A percentile compares a stretch with the other conserved stretches of the same genome.
These are phyloP conservation scores for Aleadryas rufinucha DNA, from an alignment of 2,113 vertebrate species.

Conservation along the genomic window DNA sequence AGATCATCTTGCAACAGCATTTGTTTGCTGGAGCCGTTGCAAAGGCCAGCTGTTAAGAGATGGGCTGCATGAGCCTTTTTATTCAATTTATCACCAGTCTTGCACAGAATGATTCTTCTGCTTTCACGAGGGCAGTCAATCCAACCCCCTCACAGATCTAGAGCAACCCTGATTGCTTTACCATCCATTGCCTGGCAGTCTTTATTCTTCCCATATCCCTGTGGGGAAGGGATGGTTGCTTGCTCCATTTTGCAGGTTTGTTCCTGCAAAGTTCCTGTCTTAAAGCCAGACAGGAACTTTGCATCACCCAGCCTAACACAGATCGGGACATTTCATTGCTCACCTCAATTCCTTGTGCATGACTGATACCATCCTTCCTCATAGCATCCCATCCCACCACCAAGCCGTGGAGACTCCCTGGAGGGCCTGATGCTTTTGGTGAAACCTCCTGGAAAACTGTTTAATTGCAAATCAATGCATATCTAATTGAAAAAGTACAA, in stretches of 20 bases:
- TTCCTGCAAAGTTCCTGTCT: no score
- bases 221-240: background rate
- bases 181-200: background rate
- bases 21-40: slow-evolving; percentile 27
- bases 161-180: background rate
- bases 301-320: background rate
- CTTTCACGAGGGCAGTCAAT: background rate
- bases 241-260: background rate
- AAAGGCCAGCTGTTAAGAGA: slow-evolving; percentile 11
- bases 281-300: background rate
- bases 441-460: background rate
- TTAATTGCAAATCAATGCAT: background rate
- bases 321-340: fast-evolving
- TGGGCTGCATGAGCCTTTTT: slow-evolving; percentile 26
- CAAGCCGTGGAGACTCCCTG: background rate
- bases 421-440: background rate
- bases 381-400: background rate
- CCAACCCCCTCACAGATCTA: background rate
- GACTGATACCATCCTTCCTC: background rate
- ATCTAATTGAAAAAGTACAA: background rate
- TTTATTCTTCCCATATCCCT: background rate
- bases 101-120: slow-evolving; percentile 19
- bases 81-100: slow-evolving; percentile 34
- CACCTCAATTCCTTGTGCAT: background rate
- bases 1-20: background rate